These are phyloP conservation scores for Phoxinus dragarum DNA, from an alignment of 2,797 vertebrate species.

Conservation along the genomic window DNA sequence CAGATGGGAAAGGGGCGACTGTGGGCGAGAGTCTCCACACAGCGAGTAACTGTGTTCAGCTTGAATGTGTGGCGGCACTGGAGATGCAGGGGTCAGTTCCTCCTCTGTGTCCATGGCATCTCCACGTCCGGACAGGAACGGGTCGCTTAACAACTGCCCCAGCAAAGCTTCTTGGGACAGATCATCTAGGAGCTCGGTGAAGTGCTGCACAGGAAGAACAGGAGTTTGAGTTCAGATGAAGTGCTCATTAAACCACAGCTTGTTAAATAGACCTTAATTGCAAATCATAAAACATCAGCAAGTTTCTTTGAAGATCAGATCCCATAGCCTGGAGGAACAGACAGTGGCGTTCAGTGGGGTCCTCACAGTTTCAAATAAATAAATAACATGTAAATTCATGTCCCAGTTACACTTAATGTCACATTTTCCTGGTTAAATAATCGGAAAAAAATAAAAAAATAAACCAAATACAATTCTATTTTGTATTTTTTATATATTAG, in stretches of 20 bases:
- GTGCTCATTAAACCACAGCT: not conserved
- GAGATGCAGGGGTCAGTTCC: conserved; percentile 82
- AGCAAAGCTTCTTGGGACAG: conserved; percentile 92
- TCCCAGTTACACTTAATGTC: too few relatives aligned
- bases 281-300: not conserved
- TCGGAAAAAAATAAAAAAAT: too few relatives aligned
- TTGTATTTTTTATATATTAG: too few relatives aligned
- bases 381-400: too few relatives aligned
- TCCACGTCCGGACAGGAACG: conserved; percentile 91
- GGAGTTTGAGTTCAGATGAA: not conserved
- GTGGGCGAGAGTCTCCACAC: conserved; percentile 91
- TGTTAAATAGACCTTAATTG: not conserved
- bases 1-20: conserved; percentile 91
- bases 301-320: conserved; percentile 17
- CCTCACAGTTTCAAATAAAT: too few relatives aligned
- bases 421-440: too few relatives aligned
- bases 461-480: too few relatives aligned
- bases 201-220: conserved; percentile 81
- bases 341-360: not conserved
- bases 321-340: conserved; percentile 4
- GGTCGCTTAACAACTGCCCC: conserved; percentile 96
- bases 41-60: conserved; percentile 98
- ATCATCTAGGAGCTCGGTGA: conserved; percentile 95
- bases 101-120: conserved; percentile 89
- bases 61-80: conserved; percentile 92